These are phyloP conservation scores for Naja naja DNA, from an alignment of 2,113 vertebrate genomes.

Conservation along the genomic window DNA sequence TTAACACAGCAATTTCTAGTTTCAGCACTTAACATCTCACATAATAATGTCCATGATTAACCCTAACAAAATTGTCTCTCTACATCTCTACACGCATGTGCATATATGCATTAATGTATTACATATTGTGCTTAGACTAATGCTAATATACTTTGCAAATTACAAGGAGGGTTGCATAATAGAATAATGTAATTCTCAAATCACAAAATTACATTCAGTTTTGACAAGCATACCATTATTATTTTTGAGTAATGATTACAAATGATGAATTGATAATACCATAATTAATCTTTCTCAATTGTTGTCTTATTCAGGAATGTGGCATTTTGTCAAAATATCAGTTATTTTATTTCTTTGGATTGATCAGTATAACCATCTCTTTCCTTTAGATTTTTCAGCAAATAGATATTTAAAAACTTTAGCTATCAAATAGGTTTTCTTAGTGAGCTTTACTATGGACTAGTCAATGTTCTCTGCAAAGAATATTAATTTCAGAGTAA, in stretches of 20 bases:
- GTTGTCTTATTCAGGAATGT: neutral
- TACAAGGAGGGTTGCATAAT: neutral
- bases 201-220: neutral
- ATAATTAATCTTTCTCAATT: neutral
- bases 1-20: neutral
- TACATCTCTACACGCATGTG: neutral
- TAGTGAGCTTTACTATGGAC: accelerated
- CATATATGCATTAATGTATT: neutral
- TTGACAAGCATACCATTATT: neutral
- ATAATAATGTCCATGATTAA: neutral
- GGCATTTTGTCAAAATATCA: neutral
- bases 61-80: neutral
- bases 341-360: neutral
- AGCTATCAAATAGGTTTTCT: neutral
- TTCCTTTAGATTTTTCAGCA: neutral
- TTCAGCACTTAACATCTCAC: neutral
- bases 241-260: neutral
- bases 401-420: neutral
- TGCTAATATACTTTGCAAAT: neutral
- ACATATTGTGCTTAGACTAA: neutral
- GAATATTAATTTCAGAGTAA: neutral
- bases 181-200: neutral
- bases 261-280: neutral
- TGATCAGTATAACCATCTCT: neutral
- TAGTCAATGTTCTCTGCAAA: neutral